These are phyloP conservation scores for Subacronicta megacephala DNA, from an alignment of 2,888 invertebrate genomes.

Conservation along the genomic window DNA sequence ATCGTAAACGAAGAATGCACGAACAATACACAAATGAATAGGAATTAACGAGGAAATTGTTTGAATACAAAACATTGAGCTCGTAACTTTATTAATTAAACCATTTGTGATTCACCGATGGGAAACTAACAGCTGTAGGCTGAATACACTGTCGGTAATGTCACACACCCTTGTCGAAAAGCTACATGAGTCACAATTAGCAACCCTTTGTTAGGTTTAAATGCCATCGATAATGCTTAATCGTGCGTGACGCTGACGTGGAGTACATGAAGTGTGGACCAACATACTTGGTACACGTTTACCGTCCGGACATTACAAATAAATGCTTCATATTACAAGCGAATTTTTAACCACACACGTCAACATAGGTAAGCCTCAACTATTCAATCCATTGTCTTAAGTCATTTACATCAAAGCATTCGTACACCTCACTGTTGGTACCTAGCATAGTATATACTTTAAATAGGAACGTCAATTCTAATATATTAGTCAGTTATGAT, in stretches of 20 bases:
- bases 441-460: background rate
- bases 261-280: constrained; percentile 13
- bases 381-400: constrained; percentile 38
- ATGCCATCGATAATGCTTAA: constrained; percentile 56
- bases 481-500: constrained; percentile 56
- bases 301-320: constrained; percentile 40
- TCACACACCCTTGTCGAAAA: constrained; percentile 48
- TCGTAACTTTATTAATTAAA: constrained; percentile 36
- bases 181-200: constrained; percentile 52
- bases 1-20: constrained; percentile 28
- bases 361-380: constrained; percentile 36
- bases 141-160: constrained; percentile 16
- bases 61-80: constrained; percentile 36
- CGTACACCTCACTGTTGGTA: constrained; percentile 25
- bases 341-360: constrained; percentile 29
- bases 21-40: constrained; percentile 35
- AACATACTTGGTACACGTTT: constrained; percentile 40
- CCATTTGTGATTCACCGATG: constrained; percentile 40
- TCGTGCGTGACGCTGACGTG: constrained; percentile 62
- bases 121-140: constrained; percentile 40
- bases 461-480: constrained; percentile 18
- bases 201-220: constrained; percentile 55
- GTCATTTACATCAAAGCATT: constrained; percentile 36
- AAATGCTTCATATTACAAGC: constrained; percentile 15
- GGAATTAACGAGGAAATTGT: constrained; percentile 48